A percentile compares a stretch with the other conserved stretches of the same genome.
Conservation (phyloP, 2,797 vertebrate genomes). For the Aulostomus chinensis region DNA sequence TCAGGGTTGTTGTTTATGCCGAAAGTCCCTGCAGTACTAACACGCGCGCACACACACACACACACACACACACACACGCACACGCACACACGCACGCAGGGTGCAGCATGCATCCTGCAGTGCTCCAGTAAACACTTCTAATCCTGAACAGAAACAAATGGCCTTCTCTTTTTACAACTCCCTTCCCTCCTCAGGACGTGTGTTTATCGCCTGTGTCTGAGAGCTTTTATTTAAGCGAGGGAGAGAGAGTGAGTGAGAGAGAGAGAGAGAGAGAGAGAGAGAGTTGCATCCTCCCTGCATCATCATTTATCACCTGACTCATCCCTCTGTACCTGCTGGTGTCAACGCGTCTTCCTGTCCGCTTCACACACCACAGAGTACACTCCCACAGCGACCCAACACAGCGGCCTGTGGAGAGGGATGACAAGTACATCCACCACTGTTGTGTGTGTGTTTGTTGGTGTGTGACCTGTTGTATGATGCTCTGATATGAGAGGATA, state of each 20-base stretch:
- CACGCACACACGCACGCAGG: constrained; percentile 4
- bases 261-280: not conserved
- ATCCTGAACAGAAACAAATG: constrained; percentile 51
- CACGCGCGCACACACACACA: constrained; percentile 6
- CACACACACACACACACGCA: not conserved
- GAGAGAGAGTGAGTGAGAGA: not conserved
- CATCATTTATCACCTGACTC: constrained; percentile 56
- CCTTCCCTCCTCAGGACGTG: constrained; percentile 3
- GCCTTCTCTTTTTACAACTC: constrained; percentile 33
- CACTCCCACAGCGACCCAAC: constrained; percentile 27
- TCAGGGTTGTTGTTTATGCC: not conserved
- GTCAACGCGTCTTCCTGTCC: constrained; percentile 30
- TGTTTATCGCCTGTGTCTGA: constrained; percentile 15
- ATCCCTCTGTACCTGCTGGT: constrained; percentile 52
- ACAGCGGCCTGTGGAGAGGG: constrained; percentile 13
- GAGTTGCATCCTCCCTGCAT: constrained; percentile 8
- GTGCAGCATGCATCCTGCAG: constrained; percentile 19
- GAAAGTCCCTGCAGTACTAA: not conserved
- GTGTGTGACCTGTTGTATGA: not conserved
- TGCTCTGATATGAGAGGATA: no score
- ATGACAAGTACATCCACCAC: constrained; percentile 7
- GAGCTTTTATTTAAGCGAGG: constrained; percentile 20
- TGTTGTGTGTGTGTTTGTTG: not conserved
- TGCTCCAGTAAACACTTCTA: constrained; percentile 41
- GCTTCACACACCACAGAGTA: constrained; percentile 11